Conservation (phyloP, 1,140 invertebrate genomes). For the Vanessa tameamea region DNA sequence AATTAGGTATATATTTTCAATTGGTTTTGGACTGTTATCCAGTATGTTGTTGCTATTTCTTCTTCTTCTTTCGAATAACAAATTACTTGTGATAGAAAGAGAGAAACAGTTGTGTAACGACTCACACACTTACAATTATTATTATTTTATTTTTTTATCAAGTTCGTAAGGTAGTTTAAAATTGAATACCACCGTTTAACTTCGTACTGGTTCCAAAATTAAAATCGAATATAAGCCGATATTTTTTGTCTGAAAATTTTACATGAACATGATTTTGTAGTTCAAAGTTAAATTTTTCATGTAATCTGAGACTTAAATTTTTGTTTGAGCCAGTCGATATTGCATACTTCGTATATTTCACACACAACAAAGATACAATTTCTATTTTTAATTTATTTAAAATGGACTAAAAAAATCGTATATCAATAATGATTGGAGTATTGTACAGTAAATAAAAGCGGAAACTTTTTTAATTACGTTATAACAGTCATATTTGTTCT, state of each 20-base stretch:
- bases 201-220: not conserved
- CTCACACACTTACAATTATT: too few species aligned
- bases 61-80: too few species aligned
- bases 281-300: not conserved
- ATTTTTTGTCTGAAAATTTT: not conserved
- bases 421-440: not conserved
- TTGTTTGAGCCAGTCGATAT: too few species aligned
- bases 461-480: slow-evolving; percentile 17
- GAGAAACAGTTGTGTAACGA: too few species aligned
- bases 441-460: slow-evolving; percentile 7
- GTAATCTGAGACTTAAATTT: not conserved
- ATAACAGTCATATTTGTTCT: slow-evolving; percentile 22
- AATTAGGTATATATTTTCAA: not conserved
- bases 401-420: not conserved
- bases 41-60: not conserved
- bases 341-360: too few species aligned
- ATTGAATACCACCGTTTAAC: not conserved
- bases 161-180: too few species aligned
- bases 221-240: not conserved
- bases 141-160: too few species aligned
- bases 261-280: not conserved
- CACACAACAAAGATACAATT: too few species aligned
- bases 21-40: not conserved
- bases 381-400: not conserved
- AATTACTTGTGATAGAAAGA: too few species aligned